These are phyloP conservation scores for Camelus bactrianus DNA, from an alignment of 2,113 vertebrate species.

Conservation along the genomic window DNA sequence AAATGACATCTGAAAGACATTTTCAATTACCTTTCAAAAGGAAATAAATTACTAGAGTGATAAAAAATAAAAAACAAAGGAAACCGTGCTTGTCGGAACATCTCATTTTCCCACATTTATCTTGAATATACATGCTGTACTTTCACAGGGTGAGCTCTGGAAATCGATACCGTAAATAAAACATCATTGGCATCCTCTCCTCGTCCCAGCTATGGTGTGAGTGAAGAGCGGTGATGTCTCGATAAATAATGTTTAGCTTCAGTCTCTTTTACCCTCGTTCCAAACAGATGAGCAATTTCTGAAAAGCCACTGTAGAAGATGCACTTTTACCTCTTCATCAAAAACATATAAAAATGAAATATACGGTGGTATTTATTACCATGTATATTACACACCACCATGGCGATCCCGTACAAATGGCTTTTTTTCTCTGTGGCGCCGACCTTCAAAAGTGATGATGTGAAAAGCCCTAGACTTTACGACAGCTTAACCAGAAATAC, in stretches of 20 bases:
- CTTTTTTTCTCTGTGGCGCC: constrained; percentile 80
- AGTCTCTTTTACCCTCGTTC: constrained; percentile 81
- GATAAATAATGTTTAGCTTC: constrained; percentile 86
- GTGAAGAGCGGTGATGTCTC: constrained; percentile 78
- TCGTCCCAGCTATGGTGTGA: constrained; percentile 74
- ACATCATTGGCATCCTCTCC: constrained; percentile 74
- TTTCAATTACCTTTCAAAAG: constrained; percentile 56
- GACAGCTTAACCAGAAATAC: constrained; percentile 86
- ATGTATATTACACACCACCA: constrained; percentile 82
- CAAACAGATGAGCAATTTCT: constrained; percentile 88
- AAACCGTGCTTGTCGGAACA: not conserved
- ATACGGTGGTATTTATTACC: constrained; percentile 86
- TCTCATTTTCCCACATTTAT: constrained; percentile 69
- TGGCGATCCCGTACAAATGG: constrained; percentile 81
- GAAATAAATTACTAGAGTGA: constrained; percentile 1
- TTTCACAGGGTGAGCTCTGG: constrained; percentile 53
- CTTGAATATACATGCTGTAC: not conserved
- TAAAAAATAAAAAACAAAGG: constrained; percentile 41
- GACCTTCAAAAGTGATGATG: constrained; percentile 89
- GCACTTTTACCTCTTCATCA: constrained; percentile 89
- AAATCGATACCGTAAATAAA: constrained; percentile 82
- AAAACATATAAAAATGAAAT: constrained; percentile 88
- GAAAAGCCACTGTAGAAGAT: constrained; percentile 86
- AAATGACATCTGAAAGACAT: not conserved
- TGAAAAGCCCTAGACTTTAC: constrained; percentile 86